phyloP scores from a whole-genome alignment of 1,140 invertebrate species.

The Popillia japonica region DNA sequence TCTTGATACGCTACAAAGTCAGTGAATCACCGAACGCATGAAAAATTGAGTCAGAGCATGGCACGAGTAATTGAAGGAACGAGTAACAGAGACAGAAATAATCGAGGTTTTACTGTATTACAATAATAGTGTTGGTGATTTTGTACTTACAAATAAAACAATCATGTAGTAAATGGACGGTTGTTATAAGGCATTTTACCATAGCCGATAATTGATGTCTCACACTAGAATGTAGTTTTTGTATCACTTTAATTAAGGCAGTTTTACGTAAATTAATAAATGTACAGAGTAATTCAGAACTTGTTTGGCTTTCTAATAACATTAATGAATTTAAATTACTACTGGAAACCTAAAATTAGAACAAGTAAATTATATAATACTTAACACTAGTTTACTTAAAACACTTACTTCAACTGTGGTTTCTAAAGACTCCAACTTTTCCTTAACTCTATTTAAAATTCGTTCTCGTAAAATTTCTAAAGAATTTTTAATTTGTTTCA shows the following conservation, averaged over 20 bases:
- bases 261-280: slow-evolving; percentile 63
- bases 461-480: no score
- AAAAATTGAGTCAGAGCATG: no score
- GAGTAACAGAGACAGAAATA: no score
- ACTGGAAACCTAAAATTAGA: slow-evolving; percentile 54
- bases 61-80: no score
- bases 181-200: slow-evolving; percentile 64
- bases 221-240: slow-evolving; percentile 63
- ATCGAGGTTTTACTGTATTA: background rate
- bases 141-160: no score
- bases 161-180: slow-evolving; percentile 62
- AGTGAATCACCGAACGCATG: no score
- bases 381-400: slow-evolving; percentile 12
- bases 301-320: slow-evolving; percentile 57
- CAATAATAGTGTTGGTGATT: no score
- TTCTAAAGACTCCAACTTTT: slow-evolving; percentile 57
- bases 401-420: slow-evolving; percentile 52
- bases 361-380: slow-evolving; percentile 37
- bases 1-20: slow-evolving; percentile 58
- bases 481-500: slow-evolving; percentile 52
- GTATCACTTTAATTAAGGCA: slow-evolving; percentile 63
- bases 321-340: slow-evolving; percentile 57
- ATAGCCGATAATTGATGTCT: slow-evolving; percentile 63
- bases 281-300: slow-evolving; percentile 61
- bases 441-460: slow-evolving; percentile 56